phyloP scores from a whole-genome alignment of 2,888 invertebrate species.

The Laothoe populi region DNA sequence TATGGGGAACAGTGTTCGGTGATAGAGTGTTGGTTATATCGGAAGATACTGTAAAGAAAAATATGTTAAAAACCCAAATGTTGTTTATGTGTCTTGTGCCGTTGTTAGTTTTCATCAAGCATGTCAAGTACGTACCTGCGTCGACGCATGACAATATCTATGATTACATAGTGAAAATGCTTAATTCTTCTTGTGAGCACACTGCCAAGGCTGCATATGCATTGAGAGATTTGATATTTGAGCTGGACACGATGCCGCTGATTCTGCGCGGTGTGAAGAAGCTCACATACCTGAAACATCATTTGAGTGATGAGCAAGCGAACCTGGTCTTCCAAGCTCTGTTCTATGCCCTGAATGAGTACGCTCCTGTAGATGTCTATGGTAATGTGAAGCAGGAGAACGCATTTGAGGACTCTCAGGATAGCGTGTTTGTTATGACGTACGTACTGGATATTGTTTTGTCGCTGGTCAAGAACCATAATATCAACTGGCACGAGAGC shows the following conservation, averaged over 20 bases:
- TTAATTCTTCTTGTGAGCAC: conserved; percentile 86
- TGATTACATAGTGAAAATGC: conserved; percentile 85
- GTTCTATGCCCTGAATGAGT: conserved; percentile 86
- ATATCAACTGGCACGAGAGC: conserved; percentile 91
- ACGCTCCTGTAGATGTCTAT: conserved; percentile 59
- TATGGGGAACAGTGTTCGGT: conserved; percentile 59
- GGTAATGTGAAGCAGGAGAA: conserved; percentile 49
- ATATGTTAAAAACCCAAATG: conserved; percentile 85
- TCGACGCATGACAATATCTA: conserved; percentile 81
- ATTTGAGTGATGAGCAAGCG: conserved; percentile 85
- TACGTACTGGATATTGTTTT: conserved; percentile 88
- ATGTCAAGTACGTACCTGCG: conserved; percentile 41
- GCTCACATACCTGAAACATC: conserved; percentile 83
- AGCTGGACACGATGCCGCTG: conserved; percentile 70
- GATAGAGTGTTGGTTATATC: conserved; percentile 48
- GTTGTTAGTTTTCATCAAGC: conserved; percentile 70
- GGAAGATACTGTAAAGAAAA: conserved; percentile 46
- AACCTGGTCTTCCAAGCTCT: conserved; percentile 87
- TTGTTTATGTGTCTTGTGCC: conserved; percentile 87
- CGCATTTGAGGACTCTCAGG: conserved; percentile 57
- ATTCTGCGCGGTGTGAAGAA: conserved; percentile 83
- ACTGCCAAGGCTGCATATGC: conserved; percentile 86
- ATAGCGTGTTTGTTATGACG: conserved; percentile 81
- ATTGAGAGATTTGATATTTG: conserved; percentile 82
- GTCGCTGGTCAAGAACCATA: conserved; percentile 87